Evolutionary conservation across 2,797 vertebrate species (phyloP).

Genomic region (Sibirionetta formosa): DNA sequence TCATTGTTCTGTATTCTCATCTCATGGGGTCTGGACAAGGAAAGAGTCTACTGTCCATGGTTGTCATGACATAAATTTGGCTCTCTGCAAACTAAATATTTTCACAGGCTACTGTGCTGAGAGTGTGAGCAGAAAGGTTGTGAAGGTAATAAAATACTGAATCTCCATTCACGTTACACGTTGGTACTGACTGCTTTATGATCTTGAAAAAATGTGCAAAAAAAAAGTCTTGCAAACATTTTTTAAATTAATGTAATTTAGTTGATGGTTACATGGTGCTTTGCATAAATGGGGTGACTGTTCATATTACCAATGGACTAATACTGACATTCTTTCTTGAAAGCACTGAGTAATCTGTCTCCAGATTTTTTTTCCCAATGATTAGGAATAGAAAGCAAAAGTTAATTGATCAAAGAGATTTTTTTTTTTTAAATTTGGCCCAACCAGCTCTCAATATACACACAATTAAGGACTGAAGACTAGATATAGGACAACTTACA

Average conservation of each 20-base stretch:
- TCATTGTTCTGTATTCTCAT: background rate
- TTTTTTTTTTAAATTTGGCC: background rate
- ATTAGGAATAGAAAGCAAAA: background rate
- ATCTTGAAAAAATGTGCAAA: too few species aligned
- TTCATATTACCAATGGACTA: background rate
- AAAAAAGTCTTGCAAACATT: background rate
- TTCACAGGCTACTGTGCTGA: background rate
- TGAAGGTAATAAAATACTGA: background rate
- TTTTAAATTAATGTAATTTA: conserved; percentile 8
- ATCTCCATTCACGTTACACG: background rate
- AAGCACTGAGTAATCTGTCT: background rate
- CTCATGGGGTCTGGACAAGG: background rate
- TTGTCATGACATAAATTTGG: background rate
- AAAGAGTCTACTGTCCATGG: background rate
- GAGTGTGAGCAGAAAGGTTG: background rate
- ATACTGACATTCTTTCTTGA: background rate
- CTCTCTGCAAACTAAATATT: background rate
- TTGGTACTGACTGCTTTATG: conserved; percentile 7
- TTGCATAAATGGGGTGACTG: background rate
- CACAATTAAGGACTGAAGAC: background rate
- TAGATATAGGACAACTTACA: background rate
- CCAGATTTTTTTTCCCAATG: background rate
- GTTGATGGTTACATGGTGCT: background rate
- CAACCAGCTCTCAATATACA: background rate
- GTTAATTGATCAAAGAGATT: background rate